These are phyloP conservation scores for Bovichtus variegatus DNA, from an alignment of 2,797 vertebrate species.

Conservation along the genomic window DNA sequence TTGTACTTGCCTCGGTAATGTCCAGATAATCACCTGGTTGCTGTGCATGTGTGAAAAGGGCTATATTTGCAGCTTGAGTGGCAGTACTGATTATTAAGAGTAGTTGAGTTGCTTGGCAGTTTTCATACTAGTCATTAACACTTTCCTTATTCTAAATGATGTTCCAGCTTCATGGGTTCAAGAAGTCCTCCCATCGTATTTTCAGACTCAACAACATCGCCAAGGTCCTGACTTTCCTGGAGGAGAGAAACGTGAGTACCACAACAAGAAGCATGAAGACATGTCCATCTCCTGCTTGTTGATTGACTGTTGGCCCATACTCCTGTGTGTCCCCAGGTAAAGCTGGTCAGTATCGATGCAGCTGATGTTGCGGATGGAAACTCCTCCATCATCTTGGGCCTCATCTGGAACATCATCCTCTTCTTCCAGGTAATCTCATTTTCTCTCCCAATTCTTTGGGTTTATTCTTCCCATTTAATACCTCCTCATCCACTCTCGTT, in stretches of 20 bases:
- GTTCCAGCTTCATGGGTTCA: constrained; percentile 93
- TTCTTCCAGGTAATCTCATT: constrained; percentile 93
- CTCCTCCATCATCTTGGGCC: constrained; percentile 95
- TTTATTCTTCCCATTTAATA: background rate
- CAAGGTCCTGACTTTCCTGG: constrained; percentile 94
- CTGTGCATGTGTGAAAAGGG: too few relatives aligned
- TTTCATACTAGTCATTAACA: background rate
- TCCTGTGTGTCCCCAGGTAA: constrained; percentile 86
- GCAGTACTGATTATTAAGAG: background rate
- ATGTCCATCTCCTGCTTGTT: background rate
- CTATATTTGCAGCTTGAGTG: too few relatives aligned
- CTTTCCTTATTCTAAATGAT: constrained; percentile 4
- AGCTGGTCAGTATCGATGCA: constrained; percentile 96
- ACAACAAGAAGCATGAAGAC: background rate
- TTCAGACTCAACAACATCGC: constrained; percentile 98
- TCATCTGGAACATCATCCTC: constrained; percentile 99
- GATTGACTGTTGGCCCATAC: background rate
- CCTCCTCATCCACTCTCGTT: background rate
- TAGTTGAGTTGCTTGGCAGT: background rate
- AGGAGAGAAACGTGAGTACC: constrained; percentile 95
- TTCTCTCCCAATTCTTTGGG: background rate
- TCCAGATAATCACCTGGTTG: too few relatives aligned
- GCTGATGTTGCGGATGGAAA: constrained; percentile 96
- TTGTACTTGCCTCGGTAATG: too few relatives aligned
- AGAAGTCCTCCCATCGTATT: constrained; percentile 95